Evolutionary conservation across 2,797 vertebrate genomes (phyloP).

Genomic region (Intellagama lesueurii): DNA sequence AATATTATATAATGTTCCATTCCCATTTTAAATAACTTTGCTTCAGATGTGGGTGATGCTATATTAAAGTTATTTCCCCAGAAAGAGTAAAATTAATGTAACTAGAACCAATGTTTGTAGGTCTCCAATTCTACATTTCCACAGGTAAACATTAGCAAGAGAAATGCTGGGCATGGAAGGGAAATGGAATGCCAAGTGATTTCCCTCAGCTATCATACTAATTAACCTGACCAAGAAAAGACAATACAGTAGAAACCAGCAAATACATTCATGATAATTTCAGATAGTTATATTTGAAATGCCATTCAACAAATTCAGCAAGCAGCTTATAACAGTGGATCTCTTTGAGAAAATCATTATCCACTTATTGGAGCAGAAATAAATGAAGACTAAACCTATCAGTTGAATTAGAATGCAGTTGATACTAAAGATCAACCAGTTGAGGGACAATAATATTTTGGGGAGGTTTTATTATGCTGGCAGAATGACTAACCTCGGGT

Average conservation of each 20-base stretch:
- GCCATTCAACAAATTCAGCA: conserved; percentile 14
- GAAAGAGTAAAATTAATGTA: conserved; percentile 27
- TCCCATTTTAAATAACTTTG: conserved; percentile 41
- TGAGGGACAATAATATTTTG: neutral
- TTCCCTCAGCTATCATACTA: conserved; percentile 26
- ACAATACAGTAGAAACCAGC: conserved; percentile 39
- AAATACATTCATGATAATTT: conserved; percentile 50
- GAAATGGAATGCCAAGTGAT: conserved; percentile 37
- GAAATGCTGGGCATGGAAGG: conserved; percentile 28
- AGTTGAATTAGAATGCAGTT: neutral
- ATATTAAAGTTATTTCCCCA: conserved; percentile 39
- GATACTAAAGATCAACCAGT: neutral
- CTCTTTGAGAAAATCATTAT: conserved; percentile 45
- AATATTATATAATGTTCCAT: neutral
- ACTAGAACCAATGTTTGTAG: conserved; percentile 38
- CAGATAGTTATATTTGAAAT: conserved; percentile 45
- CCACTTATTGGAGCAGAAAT: conserved; percentile 38
- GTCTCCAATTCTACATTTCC: conserved; percentile 42
- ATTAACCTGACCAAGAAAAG: conserved; percentile 45
- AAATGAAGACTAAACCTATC: conserved; percentile 33
- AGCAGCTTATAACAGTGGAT: conserved; percentile 46
- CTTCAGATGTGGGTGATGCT: conserved; percentile 14
- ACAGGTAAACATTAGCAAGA: conserved; percentile 55
- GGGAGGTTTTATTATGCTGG: neutral
- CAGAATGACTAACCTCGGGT: neutral